Base-by-base conservation (phyloP, 2,888 invertebrate species). In the Drosophila longiperda region DNA sequence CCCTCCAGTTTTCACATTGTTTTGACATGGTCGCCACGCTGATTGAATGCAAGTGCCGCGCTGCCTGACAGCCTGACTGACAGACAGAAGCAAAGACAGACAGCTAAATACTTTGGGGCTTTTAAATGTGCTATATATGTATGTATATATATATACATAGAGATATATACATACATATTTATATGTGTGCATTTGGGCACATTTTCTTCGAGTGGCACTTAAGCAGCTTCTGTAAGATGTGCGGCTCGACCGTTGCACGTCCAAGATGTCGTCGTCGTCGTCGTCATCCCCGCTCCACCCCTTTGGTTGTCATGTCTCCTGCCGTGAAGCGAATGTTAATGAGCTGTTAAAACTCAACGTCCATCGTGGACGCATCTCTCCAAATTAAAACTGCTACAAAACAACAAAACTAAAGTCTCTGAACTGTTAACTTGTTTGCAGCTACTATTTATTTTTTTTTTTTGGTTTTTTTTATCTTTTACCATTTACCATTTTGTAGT, bases 31-130 rank as follows among this genome's bases (percentile, higher is more conserved):
- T 42, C 61, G 49, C 52, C 63, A 64, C 73, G 75, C 73, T 86
- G 86, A 86, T 86, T 89, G 86, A 86, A 78, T 82, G 80, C 85
- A 83, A 85, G 87, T 89, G 89, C 80, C 73, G 72, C 69, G 72
- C 62, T 74, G 87, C 75, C 75, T 87, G 89, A 87, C 86, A 87
- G 78, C 45, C 78, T 77, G 52, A 58, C 58, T 53, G 80, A 49
- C 81, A 20, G 33, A 53, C 33, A 15, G 79, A 79, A 29, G 29
- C 29, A 29, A 9, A 40, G 9, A 17, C 9, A 15, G 45, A 49
- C 66, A 74, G 73, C 49, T 78, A 75, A 76, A 89, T 87, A 89
- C 88, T 85, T 87, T 89, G 73, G 76, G 84, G 80, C 87, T 86
- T 78, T 86, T 89, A 86, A 84, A 81, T 75, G 84, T 69, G 67